Conservation (phyloP, 2,113 vertebrate genomes). For the Chlorodrepanis virens region DNA sequence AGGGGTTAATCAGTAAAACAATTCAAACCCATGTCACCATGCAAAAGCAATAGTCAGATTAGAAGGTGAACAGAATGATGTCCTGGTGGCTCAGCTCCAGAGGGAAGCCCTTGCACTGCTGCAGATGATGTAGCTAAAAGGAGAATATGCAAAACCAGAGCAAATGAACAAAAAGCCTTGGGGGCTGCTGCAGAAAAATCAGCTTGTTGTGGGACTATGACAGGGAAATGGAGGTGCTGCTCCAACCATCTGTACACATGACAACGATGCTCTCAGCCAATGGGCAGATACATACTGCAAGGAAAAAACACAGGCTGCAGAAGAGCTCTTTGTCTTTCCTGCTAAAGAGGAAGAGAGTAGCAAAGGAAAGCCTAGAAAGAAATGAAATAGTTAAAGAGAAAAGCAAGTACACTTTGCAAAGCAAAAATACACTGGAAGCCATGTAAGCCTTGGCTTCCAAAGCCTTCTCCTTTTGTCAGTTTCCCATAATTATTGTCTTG, state of each 20-base stretch:
- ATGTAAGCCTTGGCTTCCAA: background rate
- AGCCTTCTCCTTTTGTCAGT: background rate
- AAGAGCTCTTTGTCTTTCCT: background rate
- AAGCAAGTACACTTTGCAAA: background rate
- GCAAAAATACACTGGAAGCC: background rate
- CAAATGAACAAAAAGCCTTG: background rate
- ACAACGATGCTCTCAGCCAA: background rate
- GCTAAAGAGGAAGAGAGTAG: background rate
- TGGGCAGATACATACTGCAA: background rate
- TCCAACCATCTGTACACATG: background rate
- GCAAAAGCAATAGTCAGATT: background rate
- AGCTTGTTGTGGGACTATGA: background rate
- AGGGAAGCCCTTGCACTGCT: background rate
- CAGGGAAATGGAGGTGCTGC: background rate
- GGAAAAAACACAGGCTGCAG: background rate
- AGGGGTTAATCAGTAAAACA: background rate
- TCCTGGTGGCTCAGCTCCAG: background rate
- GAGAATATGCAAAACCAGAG: background rate
- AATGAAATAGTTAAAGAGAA: background rate
- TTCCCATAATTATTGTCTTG: background rate
- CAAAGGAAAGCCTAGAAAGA: background rate
- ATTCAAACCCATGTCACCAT: background rate
- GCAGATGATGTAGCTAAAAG: background rate
- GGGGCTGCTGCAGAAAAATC: background rate
- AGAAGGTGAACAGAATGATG: background rate